Conservation (phyloP, 2,113 vertebrate species). For the Cairina moschata region DNA sequence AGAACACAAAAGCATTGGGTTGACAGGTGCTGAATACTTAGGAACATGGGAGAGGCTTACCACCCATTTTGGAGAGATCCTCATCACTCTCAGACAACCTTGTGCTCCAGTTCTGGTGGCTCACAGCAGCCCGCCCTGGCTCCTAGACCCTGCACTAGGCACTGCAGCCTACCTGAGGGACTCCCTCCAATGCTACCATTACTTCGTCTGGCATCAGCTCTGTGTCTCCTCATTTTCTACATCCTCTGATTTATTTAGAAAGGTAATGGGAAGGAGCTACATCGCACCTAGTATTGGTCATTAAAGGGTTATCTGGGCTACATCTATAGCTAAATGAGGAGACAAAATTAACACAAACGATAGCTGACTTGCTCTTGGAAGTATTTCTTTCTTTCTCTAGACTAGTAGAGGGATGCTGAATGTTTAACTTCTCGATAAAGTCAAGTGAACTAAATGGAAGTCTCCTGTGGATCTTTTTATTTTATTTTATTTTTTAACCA, state of each 20-base stretch:
- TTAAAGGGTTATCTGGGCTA: neutral
- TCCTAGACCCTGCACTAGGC: neutral
- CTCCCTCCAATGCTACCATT: neutral
- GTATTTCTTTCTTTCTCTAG: neutral
- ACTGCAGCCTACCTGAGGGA: fast-evolving
- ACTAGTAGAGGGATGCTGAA: neutral
- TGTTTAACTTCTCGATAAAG: neutral
- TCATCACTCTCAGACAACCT: neutral
- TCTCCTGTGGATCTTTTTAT: neutral
- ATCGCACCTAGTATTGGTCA: neutral
- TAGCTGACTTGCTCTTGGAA: fast-evolving
- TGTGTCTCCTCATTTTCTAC: neutral
- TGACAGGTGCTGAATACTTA: too few species aligned
- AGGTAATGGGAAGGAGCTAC: neutral
- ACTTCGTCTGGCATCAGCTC: neutral
- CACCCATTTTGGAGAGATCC: neutral
- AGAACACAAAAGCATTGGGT: too few species aligned
- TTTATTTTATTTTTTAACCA: too few species aligned
- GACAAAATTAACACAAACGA: neutral
- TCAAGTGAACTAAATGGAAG: neutral
- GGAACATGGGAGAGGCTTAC: neutral
- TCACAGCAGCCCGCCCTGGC: neutral
- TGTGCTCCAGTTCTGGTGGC: neutral
- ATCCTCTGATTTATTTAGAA: neutral
- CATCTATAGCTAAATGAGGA: neutral